Base-by-base conservation (phyloP, 2,888 invertebrate species). In the Zootermopsis nevadensis region DNA sequence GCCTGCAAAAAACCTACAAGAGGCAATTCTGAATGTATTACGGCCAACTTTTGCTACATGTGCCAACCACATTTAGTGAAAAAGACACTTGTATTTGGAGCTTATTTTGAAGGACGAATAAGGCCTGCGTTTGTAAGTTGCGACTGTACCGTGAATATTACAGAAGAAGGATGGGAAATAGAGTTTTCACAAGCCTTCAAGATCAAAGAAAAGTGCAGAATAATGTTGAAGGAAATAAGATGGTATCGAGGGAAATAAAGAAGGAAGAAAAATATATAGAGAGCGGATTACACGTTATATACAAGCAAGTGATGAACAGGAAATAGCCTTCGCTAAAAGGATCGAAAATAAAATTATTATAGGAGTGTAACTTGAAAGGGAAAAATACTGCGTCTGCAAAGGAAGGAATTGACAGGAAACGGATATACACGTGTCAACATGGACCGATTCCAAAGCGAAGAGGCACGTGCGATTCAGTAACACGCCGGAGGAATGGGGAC, bases 151-250 rank as follows among this genome's bases (percentile, higher is more conserved):
- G n/a, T 33, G 74, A 42, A 74, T 74, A 74, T 74, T 74, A 42
- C 38, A n/a, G 33, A 60, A 24, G 60, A 35, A 79, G 35, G 60
- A 79, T 35, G 35, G 66, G 38, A 60, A 60, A 79, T 79, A 55
- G 60, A 35, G 38, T 55, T 66, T 79, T 79, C 60, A n/a, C 38
- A 79, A 19, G 79, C 12, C 79, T 35, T 60, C 48, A 35, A 66
- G 79, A 79, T 79, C 60, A 79, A 79, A 79, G 79, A 60, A 60
- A 35, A 38, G 35, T 8, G 60, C 35, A 79, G n/a, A 66, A 79
- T 79, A 79, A 79, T 66, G 35, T 66, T 22, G 27, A n/a, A 76
- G 60, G 60, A 79, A 60, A 60, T 35, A 79, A 79, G 66, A 79
- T 12, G 66, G 60, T 66, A 79, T 79, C 60, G 60, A 33, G 55